phyloP scores from a whole-genome alignment of 2,797 vertebrate genomes.

The Poeciliopsis paucimaculata region DNA sequence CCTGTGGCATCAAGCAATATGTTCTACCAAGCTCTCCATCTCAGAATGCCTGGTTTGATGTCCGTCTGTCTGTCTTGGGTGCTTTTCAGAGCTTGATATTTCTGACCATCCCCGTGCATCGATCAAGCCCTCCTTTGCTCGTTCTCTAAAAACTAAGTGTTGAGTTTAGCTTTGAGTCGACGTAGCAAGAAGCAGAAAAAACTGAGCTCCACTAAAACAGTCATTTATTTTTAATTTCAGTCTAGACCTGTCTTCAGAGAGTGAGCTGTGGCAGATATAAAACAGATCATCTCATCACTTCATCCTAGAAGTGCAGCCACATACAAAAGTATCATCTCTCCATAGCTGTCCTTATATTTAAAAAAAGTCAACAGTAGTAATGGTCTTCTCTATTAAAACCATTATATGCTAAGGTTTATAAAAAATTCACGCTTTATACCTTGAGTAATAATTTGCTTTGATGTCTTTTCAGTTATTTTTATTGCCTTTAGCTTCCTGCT shows the following conservation, averaged over 20 bases:
- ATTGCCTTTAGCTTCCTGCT: conserved; percentile 45
- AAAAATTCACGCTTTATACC: conserved; percentile 21
- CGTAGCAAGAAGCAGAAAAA: conserved; percentile 45
- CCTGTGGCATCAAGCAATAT: conserved; percentile 80
- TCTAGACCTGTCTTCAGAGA: conserved; percentile 47
- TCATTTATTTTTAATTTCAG: conserved; percentile 24
- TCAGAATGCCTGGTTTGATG: conserved; percentile 64
- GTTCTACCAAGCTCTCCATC: conserved; percentile 70
- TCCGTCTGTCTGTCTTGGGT: conserved; percentile 70
- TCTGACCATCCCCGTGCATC: conserved; percentile 61
- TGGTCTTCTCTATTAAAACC: conserved; percentile 18
- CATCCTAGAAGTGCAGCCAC: conserved; percentile 25
- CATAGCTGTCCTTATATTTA: conserved; percentile 30
- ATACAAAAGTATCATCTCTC: conserved; percentile 17
- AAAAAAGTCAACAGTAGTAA: conserved; percentile 24
- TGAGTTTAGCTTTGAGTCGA: conserved; percentile 59
- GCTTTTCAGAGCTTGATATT: conserved; percentile 67
- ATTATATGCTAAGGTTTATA: conserved; percentile 42
- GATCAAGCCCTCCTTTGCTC: conserved; percentile 47
- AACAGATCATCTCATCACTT: conserved; percentile 32
- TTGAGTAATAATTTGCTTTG: conserved; percentile 43
- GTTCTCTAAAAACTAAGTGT: conserved; percentile 57
- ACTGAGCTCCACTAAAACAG: conserved; percentile 26
- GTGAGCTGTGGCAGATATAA: conserved; percentile 44
- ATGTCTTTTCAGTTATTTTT: conserved; percentile 36